A percentile compares a stretch with the other conserved stretches of the same genome.
These are phyloP conservation scores for Arvicanthis niloticus DNA, from an alignment of 2,113 vertebrate genomes.

Conservation along the genomic window DNA sequence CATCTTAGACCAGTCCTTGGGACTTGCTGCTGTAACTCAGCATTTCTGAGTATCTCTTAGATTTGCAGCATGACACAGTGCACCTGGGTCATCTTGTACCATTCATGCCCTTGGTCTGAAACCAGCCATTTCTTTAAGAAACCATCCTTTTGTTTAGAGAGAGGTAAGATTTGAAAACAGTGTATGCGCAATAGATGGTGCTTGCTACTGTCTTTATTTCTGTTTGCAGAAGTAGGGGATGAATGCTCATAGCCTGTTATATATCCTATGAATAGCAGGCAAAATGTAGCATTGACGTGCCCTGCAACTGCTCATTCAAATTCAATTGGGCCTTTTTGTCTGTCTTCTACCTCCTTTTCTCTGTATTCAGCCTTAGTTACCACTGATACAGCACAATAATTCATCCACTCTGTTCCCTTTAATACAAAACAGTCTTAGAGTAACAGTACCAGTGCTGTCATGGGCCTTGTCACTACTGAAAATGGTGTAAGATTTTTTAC, in stretches of 20 bases:
- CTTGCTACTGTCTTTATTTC: background rate
- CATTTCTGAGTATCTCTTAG: background rate
- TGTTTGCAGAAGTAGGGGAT: background rate
- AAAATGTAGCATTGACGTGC: background rate
- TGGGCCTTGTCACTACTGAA: constrained; percentile 25
- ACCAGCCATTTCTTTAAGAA: constrained; percentile 30
- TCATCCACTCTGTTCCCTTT: background rate
- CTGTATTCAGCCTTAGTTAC: constrained; percentile 8
- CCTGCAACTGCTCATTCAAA: constrained; percentile 28
- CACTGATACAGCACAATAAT: background rate
- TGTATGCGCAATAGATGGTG: background rate
- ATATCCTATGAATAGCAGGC: background rate
- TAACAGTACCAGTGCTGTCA: background rate
- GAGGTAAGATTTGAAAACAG: constrained; percentile 14
- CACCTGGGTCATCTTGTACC: background rate
- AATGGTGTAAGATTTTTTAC: constrained; percentile 41
- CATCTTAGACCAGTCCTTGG: background rate
- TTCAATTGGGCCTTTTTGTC: constrained; percentile 23
- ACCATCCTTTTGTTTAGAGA: background rate
- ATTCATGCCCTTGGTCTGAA: background rate
- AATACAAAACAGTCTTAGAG: constrained; percentile 7
- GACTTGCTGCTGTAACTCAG: background rate
- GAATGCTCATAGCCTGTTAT: background rate
- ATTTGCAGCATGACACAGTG: background rate
- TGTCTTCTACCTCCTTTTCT: background rate